A percentile compares a stretch with the other conserved stretches of the same genome.
phyloP scores from a whole-genome alignment of 1,140 invertebrate species.

The Anthonomus grandis region DNA sequence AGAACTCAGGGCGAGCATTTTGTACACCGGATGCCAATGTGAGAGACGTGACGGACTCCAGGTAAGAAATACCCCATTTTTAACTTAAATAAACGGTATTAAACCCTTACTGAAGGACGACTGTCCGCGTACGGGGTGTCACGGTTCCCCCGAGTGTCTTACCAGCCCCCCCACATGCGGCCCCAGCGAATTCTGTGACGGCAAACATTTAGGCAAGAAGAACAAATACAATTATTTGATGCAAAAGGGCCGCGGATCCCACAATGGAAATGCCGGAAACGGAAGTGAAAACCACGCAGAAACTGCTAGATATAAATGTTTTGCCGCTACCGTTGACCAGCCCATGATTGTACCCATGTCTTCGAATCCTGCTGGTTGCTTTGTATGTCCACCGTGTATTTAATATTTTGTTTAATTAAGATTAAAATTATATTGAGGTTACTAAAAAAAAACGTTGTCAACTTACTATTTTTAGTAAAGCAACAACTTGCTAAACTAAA shows the following conservation, averaged over 20 bases:
- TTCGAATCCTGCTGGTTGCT: neutral
- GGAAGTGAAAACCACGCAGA: neutral
- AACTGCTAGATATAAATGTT: slow-evolving; percentile 26
- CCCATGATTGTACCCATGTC: slow-evolving; percentile 10
- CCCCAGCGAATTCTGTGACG: slow-evolving; percentile 40
- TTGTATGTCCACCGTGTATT: neutral
- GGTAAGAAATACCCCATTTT: neutral
- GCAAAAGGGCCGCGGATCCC: slow-evolving; percentile 3
- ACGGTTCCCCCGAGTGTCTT: slow-evolving; percentile 62
- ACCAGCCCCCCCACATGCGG: slow-evolving; percentile 42
- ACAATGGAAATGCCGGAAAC: neutral
- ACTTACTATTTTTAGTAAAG: too few relatives aligned
- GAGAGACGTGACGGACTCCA: slow-evolving; percentile 66
- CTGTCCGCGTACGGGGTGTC: slow-evolving; percentile 65
- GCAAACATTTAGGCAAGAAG: slow-evolving; percentile 38
- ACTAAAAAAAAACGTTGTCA: too few relatives aligned
- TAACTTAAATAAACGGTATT: neutral
- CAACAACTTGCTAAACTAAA: too few relatives aligned
- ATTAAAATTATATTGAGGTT: too few relatives aligned
- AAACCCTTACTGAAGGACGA: slow-evolving; percentile 54
- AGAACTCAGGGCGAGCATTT: slow-evolving; percentile 62
- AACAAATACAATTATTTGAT: slow-evolving; percentile 15
- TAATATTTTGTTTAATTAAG: neutral
- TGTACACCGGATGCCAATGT: slow-evolving; percentile 68
- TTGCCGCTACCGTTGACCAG: slow-evolving; percentile 19